Percentiles rank a stretch among this genome's conserved stretches.
Evolutionary conservation across 2,888 invertebrate genomes (phyloP).

Genomic region (Cerceris rybyensis): DNA sequence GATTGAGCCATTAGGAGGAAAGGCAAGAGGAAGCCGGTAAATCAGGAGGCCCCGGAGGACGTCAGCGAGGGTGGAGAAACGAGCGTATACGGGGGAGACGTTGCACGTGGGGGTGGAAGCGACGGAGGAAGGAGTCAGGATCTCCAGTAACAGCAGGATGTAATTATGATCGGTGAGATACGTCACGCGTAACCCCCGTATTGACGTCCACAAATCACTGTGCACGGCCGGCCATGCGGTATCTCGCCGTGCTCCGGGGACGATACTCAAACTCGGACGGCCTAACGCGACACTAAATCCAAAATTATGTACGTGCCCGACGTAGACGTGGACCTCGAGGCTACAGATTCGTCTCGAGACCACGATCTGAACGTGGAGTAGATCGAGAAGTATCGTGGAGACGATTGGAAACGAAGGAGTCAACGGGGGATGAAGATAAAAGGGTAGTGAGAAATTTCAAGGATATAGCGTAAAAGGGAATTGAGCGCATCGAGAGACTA

Average conservation of each 20-base stretch:
- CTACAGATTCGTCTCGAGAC: background rate
- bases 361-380: background rate
- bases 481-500: no score
- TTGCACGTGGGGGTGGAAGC: constrained; percentile 37
- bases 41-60: constrained; percentile 59
- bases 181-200: constrained; percentile 80
- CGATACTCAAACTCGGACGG: constrained; percentile 64
- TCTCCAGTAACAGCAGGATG: constrained; percentile 77
- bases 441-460: no score
- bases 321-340: constrained; percentile 17
- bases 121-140: constrained; percentile 58
- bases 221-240: constrained; percentile 68
- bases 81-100: constrained; percentile 29
- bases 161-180: constrained; percentile 82
- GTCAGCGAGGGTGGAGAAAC: constrained; percentile 41
- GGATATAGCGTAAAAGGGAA: no score
- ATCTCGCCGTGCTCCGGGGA: constrained; percentile 69
- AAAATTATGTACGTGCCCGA: constrained; percentile 59
- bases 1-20: constrained; percentile 52
- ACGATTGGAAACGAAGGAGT: background rate
- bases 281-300: constrained; percentile 68
- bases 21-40: constrained; percentile 53
- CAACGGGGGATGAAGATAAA: no score
- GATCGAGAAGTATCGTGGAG: background rate
- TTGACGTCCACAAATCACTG: constrained; percentile 81